phyloP scores from a whole-genome alignment of 2,888 invertebrate genomes.

The Agrochola lychnidis region DNA sequence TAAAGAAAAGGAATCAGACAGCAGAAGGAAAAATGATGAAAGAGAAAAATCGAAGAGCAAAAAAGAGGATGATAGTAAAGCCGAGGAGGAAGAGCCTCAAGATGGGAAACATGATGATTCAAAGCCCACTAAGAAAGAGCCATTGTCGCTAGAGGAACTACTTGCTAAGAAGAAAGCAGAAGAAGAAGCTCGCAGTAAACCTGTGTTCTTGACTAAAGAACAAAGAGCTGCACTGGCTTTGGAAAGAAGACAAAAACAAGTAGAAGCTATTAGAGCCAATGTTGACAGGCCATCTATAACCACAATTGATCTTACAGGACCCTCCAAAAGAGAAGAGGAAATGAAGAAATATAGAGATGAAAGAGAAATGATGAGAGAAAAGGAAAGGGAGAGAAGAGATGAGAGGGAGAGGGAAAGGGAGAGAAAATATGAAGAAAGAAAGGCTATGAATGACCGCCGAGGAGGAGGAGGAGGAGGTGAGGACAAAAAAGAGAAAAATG shows the following conservation, averaged over 20 bases:
- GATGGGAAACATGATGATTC: constrained; percentile 81
- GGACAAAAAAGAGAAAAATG: constrained; percentile 87
- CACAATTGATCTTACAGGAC: constrained; percentile 88
- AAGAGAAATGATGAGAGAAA: constrained; percentile 76
- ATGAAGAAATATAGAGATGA: constrained; percentile 82
- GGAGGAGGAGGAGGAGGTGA: constrained; percentile 71
- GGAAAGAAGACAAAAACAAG: constrained; percentile 96
- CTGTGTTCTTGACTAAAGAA: constrained; percentile 99
- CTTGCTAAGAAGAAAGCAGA: constrained; percentile 98
- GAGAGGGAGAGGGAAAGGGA: constrained; percentile 89
- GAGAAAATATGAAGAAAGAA: constrained; percentile 89
- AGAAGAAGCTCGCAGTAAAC: constrained; percentile 98
- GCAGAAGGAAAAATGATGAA: constrained; percentile 80
- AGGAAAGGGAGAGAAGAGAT: constrained; percentile 91
- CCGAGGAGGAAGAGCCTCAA: constrained; percentile 81
- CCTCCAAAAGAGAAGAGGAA: constrained; percentile 87
- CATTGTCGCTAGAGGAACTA: constrained; percentile 98
- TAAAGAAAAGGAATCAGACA: constrained; percentile 77
- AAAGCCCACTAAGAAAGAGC: constrained; percentile 92
- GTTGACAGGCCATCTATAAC: constrained; percentile 88
- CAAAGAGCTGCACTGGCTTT: constrained; percentile 97
- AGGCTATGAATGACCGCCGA: constrained; percentile 87
- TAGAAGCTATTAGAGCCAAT: constrained; percentile 94
- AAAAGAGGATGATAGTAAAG: constrained; percentile 79
- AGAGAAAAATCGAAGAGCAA: constrained; percentile 83